phyloP scores from a whole-genome alignment of 2,888 invertebrate genomes.

The Drosophila monieri region DNA sequence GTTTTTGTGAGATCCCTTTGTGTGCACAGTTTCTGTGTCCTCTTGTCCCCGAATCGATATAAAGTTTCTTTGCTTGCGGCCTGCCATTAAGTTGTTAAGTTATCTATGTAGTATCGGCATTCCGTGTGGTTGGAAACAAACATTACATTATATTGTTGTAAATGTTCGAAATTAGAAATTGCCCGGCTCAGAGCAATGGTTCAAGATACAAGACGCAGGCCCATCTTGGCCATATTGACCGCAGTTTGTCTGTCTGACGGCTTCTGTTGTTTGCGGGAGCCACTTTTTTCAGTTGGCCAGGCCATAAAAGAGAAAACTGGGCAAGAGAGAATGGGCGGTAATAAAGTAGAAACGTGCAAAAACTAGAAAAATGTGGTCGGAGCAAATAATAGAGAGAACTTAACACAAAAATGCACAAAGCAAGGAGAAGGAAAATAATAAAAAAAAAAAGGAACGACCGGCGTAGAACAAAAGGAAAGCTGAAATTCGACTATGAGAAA shows the following conservation, averaged over 20 bases:
- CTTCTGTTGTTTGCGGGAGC: slow-evolving; percentile 32
- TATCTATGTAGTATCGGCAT: slow-evolving; percentile 72
- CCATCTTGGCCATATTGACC: slow-evolving; percentile 49
- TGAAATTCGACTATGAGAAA: slow-evolving; percentile 53
- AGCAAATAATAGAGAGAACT: slow-evolving; percentile 71
- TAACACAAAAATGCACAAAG: slow-evolving; percentile 65
- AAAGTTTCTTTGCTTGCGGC: slow-evolving; percentile 63
- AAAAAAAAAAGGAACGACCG: slow-evolving; percentile 13
- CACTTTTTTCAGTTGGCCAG: slow-evolving; percentile 46
- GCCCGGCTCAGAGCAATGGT: slow-evolving; percentile 31
- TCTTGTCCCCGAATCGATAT: slow-evolving; percentile 17
- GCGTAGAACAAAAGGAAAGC: slow-evolving; percentile 41
- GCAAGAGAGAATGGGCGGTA: slow-evolving; percentile 51
- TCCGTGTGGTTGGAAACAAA: slow-evolving; percentile 65
- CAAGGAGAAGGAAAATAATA: slow-evolving; percentile 11
- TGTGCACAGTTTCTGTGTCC: slow-evolving; percentile 26
- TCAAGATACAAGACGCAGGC: slow-evolving; percentile 4
- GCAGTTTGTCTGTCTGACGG: slow-evolving; percentile 51
- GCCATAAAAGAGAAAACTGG: slow-evolving; percentile 55
- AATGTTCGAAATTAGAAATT: slow-evolving; percentile 75
- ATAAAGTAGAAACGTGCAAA: slow-evolving; percentile 78
- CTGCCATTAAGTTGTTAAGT: slow-evolving; percentile 79
- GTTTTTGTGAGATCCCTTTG: slow-evolving; percentile 42
- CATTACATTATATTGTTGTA: slow-evolving; percentile 74
- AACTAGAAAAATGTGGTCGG: slow-evolving; percentile 76